Evolutionary conservation across 2,888 invertebrate species (phyloP).

Genomic region (Dermolepida albohirtum): DNA sequence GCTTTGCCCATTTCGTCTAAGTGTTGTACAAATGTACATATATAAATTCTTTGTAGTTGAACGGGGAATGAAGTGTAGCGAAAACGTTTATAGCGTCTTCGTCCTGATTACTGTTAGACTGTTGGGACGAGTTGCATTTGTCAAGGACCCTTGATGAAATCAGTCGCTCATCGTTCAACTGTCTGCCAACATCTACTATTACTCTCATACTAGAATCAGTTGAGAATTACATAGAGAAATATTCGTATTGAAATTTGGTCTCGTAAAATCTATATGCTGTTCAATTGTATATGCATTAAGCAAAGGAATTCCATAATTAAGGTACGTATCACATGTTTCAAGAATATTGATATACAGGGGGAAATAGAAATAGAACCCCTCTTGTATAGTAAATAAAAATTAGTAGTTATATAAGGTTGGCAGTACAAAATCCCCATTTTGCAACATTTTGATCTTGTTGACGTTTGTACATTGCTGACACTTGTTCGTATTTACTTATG

Average conservation of each 20-base stretch:
- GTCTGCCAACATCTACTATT: constrained; percentile 2
- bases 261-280: neutral
- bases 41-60: constrained; percentile 58
- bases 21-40: constrained; percentile 57
- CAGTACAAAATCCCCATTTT: too few species aligned
- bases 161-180: constrained; percentile 34
- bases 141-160: constrained; percentile 55
- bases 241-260: neutral
- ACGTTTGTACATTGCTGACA: too few species aligned
- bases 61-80: constrained; percentile 56
- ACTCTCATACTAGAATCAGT: neutral
- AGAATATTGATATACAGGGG: too few species aligned
- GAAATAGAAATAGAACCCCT: too few species aligned
- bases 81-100: constrained; percentile 53
- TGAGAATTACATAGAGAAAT: neutral
- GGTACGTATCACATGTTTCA: too few species aligned
- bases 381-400: too few species aligned
- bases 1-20: constrained; percentile 55
- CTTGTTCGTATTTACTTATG: too few species aligned
- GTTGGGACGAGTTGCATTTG: constrained; percentile 53
- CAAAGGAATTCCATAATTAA: too few species aligned
- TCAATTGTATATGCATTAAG: too few species aligned
- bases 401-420: too few species aligned
- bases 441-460: too few species aligned
- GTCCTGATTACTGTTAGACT: constrained; percentile 54